Conservation (phyloP, 2,113 vertebrate genomes). For the Arothron firmamentum region DNA sequence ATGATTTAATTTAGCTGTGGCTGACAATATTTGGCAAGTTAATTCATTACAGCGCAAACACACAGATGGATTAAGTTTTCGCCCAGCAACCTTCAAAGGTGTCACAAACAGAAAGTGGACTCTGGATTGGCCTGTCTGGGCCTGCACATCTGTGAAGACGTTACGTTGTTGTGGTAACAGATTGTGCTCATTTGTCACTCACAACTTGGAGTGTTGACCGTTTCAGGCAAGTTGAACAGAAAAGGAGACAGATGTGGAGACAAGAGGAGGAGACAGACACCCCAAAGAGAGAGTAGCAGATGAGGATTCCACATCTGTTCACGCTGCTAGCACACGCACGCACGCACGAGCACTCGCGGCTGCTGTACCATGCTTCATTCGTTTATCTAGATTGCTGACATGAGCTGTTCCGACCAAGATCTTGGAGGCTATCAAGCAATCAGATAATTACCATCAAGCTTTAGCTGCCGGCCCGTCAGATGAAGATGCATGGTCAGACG, state of each 20-base stretch:
- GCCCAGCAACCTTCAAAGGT: neutral
- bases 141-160: neutral
- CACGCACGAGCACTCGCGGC: slow-evolving; percentile 26
- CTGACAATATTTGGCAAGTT: slow-evolving; percentile 1
- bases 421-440: neutral
- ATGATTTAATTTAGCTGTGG: slow-evolving; percentile 18
- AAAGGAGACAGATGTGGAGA: slow-evolving; percentile 22
- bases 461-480: too few relatives aligned
- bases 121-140: slow-evolving; percentile 1
- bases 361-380: slow-evolving; percentile 35
- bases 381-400: slow-evolving; percentile 19
- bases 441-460: slow-evolving; percentile 14
- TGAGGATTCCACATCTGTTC: slow-evolving; percentile 67
- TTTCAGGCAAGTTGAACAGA: slow-evolving; percentile 5
- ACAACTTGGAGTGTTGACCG: slow-evolving; percentile 21
- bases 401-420: slow-evolving; percentile 5
- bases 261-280: slow-evolving; percentile 27
- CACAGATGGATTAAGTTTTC: slow-evolving; percentile 2
- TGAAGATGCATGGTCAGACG: too few relatives aligned
- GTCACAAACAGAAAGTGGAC: neutral
- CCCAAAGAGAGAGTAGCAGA: slow-evolving; percentile 62
- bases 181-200: slow-evolving; percentile 32
- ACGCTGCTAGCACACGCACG: slow-evolving; percentile 20
- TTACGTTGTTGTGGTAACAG: neutral
- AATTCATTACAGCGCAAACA: slow-evolving; percentile 1